Evolutionary conservation across 2,888 invertebrate genomes (phyloP).

Genomic region (Hofmannophila pseudospretella): DNA sequence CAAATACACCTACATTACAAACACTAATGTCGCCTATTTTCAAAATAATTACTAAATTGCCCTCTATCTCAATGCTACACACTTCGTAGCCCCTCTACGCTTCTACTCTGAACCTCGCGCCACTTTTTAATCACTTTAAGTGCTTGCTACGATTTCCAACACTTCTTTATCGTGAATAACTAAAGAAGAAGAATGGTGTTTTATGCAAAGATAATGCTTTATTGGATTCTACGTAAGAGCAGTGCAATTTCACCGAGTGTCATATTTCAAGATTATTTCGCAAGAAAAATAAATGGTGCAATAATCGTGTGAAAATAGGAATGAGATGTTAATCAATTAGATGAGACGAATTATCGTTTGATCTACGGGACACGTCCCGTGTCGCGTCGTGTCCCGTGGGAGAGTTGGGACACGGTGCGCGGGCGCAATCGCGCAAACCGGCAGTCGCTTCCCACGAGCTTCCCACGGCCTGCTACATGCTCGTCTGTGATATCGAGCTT

Average conservation of each 20-base stretch:
- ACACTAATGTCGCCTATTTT: slow-evolving; percentile 1
- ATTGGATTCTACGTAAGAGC: slow-evolving; percentile 21
- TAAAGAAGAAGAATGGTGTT: slow-evolving; percentile 50
- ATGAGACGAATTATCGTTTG: slow-evolving; percentile 29
- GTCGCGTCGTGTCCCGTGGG: slow-evolving; percentile 34
- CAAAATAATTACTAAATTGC: slow-evolving; percentile 7
- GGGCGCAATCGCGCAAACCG: slow-evolving; percentile 38
- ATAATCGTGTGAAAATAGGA: slow-evolving; percentile 27
- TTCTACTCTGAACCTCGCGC: slow-evolving; percentile 24
- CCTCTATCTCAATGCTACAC: slow-evolving; percentile 29
- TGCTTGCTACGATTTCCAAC: slow-evolving; percentile 62
- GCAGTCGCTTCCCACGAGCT: slow-evolving; percentile 17
- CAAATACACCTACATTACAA: too few species aligned
- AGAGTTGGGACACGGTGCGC: slow-evolving; percentile 41
- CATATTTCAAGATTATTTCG: slow-evolving; percentile 11
- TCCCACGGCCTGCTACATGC: slow-evolving; percentile 42
- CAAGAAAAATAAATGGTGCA: slow-evolving; percentile 1
- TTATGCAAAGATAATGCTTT: slow-evolving; percentile 32
- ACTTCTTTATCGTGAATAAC: slow-evolving; percentile 56
- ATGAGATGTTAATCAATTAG: slow-evolving; percentile 42
- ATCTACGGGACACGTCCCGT: slow-evolving; percentile 22
- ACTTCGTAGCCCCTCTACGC: slow-evolving; percentile 25
- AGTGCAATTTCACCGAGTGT: slow-evolving; percentile 23
- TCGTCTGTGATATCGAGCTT: slow-evolving; percentile 32
- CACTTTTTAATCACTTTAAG: slow-evolving; percentile 71